A percentile compares a stretch with the other conserved stretches of the same genome.
These are phyloP conservation scores for Plutella xylostella DNA, from an alignment of 2,888 invertebrate species.

Conservation along the genomic window DNA sequence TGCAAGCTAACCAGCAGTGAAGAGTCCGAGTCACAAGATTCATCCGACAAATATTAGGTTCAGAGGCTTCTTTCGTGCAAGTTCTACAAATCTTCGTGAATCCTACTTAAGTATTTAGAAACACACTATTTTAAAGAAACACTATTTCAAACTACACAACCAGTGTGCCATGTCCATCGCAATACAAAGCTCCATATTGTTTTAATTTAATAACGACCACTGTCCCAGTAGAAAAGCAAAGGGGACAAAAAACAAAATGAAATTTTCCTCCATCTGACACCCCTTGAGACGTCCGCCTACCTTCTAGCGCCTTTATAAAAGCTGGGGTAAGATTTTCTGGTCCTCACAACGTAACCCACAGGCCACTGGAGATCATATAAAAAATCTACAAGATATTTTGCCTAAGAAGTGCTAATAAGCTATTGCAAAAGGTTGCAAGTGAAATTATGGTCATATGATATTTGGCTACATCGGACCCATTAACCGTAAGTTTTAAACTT, in stretches of 20 bases:
- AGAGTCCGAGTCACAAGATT: too few species aligned
- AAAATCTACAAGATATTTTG: too few species aligned
- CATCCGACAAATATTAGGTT: too few species aligned
- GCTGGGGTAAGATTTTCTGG: slow-evolving; percentile 18
- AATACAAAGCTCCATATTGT: slow-evolving; percentile 49
- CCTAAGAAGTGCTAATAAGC: too few species aligned
- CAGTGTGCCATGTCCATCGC: slow-evolving; percentile 38
- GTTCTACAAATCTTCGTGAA: too few species aligned
- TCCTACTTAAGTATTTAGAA: too few species aligned
- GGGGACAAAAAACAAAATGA: slow-evolving; percentile 37
- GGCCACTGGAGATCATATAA: not conserved
- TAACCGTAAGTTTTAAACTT: too few species aligned
- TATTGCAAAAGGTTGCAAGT: not conserved
- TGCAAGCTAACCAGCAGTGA: too few species aligned
- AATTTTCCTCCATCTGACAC: slow-evolving; percentile 36
- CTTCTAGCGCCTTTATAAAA: slow-evolving; percentile 41
- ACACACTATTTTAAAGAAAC: too few species aligned
- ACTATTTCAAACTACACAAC: too few species aligned
- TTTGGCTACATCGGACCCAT: too few species aligned
- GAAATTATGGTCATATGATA: slow-evolving; percentile 21
- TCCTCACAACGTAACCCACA: not conserved
- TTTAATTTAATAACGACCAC: slow-evolving; percentile 64
- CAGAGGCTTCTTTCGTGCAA: too few species aligned
- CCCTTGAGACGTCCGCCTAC: slow-evolving; percentile 43
- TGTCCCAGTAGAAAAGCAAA: slow-evolving; percentile 28